Conservation (phyloP, 2,888 invertebrate genomes). For the Acanthosepion esculentum region DNA sequence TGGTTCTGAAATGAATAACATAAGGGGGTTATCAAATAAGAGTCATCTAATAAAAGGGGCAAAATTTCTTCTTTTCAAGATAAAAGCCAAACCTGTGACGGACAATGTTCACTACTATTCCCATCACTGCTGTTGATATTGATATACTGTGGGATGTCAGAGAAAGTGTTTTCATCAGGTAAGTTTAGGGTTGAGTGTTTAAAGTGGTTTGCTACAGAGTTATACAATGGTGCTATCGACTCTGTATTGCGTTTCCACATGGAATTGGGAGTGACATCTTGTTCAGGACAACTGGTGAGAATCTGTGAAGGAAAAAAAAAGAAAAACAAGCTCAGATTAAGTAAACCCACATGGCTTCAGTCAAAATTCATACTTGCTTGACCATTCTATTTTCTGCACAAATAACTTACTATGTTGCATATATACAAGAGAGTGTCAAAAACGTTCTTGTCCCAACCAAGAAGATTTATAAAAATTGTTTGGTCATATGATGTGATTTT, state of each 20-base stretch:
- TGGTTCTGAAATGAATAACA: background rate
- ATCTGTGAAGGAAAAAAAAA: background rate
- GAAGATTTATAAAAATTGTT: no score
- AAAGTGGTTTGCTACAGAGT: background rate
- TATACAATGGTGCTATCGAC: background rate
- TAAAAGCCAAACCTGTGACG: background rate
- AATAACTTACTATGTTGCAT: no score
- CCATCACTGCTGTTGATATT: background rate
- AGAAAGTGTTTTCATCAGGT: background rate
- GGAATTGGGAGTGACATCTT: background rate
- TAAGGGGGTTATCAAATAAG: background rate
- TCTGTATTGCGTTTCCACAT: background rate
- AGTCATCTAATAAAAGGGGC: background rate
- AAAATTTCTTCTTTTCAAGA: background rate
- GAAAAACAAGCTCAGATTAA: no score
- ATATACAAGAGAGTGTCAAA: no score
- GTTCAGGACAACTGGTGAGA: background rate
- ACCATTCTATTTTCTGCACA: no score
- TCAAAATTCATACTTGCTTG: no score
- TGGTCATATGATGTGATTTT: no score
- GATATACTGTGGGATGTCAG: background rate
- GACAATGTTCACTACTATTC: background rate
- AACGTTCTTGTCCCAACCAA: no score
- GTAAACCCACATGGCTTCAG: no score
- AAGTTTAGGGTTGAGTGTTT: background rate